Conservation (phyloP, 2,113 vertebrate species). For the Podocnemis expansa region DNA sequence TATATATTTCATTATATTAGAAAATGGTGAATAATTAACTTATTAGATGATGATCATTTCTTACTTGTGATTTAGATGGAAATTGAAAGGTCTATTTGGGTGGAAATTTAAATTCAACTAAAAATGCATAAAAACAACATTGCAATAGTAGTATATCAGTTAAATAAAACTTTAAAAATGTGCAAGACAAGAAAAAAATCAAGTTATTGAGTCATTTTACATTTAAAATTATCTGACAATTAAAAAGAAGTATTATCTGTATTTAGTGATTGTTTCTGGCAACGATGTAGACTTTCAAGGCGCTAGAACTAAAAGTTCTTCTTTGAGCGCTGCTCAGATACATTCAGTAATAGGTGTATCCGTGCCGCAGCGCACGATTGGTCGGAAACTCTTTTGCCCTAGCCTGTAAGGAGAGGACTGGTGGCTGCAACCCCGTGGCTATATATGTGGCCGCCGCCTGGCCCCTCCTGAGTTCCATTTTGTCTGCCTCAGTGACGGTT, state of each 20-base stretch:
- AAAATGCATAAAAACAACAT: background rate
- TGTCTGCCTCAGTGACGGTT: too few species aligned
- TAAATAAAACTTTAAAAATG: background rate
- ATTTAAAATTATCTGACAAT: background rate
- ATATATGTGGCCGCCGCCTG: too few species aligned
- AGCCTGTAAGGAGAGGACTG: too few species aligned
- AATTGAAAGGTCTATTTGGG: background rate
- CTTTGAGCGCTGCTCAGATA: too few species aligned
- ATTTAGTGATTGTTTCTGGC: background rate
- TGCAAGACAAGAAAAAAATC: background rate
- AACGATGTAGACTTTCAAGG: background rate
- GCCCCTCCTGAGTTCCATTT: too few species aligned
- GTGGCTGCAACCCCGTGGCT: too few species aligned
- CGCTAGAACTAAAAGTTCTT: background rate
- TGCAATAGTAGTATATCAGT: background rate
- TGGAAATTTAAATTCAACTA: background rate
- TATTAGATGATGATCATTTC: background rate
- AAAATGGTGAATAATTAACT: background rate
- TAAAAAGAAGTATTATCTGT: background rate
- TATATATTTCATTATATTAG: background rate
- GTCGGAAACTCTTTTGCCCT: too few species aligned
- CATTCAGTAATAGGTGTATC: too few species aligned
- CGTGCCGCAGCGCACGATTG: too few species aligned
- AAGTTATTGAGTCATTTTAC: background rate
- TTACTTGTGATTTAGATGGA: background rate